phyloP scores from a whole-genome alignment of 2,888 invertebrate species.

The Ditylenchus weischeri region DNA sequence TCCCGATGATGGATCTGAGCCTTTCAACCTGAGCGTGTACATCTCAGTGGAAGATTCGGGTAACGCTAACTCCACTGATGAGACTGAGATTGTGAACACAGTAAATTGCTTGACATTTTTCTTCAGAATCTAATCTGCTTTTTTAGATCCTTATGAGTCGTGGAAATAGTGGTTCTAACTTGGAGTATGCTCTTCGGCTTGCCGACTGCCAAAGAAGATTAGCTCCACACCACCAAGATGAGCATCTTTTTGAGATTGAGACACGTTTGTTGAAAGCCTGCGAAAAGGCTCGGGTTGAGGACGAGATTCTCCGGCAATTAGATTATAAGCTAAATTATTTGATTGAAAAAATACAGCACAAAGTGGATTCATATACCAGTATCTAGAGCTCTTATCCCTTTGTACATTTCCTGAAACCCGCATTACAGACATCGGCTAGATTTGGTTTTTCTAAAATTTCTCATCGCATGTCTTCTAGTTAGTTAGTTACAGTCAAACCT shows the following conservation, averaged over 20 bases:
- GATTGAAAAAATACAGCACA: slow-evolving; percentile 10
- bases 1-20: slow-evolving; percentile 62
- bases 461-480: too few species aligned
- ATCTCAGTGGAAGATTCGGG: slow-evolving; percentile 61
- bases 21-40: slow-evolving; percentile 70
- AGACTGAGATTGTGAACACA: slow-evolving; percentile 72
- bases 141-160: slow-evolving; percentile 68
- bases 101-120: slow-evolving; percentile 23
- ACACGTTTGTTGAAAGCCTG: slow-evolving; percentile 34
- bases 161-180: slow-evolving; percentile 85
- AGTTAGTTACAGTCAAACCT: too few species aligned
- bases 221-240: slow-evolving; percentile 44
- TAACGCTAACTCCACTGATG: slow-evolving; percentile 74
- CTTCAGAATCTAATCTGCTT: not conserved
- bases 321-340: slow-evolving; percentile 35
- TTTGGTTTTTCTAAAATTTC: too few species aligned
- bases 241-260: slow-evolving; percentile 49
- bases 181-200: slow-evolving; percentile 76
- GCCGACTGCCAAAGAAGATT: slow-evolving; percentile 42
- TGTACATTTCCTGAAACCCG: not conserved
- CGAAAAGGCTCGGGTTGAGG: slow-evolving; percentile 26
- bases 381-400: not conserved
- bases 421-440: too few species aligned
- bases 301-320: slow-evolving; percentile 33
- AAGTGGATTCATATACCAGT: not conserved